phyloP scores from a whole-genome alignment of 2,797 vertebrate species.

The Muscicapa comitata region DNA sequence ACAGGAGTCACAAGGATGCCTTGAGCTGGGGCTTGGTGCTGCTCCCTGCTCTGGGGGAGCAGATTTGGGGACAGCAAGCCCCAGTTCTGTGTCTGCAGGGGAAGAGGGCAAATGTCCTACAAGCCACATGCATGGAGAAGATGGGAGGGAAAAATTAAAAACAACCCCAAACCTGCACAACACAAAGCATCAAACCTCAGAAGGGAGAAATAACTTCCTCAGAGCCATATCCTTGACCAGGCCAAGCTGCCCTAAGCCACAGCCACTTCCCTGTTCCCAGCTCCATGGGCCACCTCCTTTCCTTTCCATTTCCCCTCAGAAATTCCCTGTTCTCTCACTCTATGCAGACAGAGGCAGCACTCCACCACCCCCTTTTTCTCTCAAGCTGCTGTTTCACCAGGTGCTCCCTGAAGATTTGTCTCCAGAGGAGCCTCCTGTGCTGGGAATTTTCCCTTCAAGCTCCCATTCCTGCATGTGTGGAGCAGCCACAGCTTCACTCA shows the following conservation, averaged over 20 bases:
- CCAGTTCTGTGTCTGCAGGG: neutral
- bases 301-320: neutral
- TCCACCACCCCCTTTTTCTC: neutral
- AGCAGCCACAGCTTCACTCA: neutral
- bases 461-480: rapidly evolving
- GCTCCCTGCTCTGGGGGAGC: neutral
- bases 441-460: neutral
- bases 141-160: neutral
- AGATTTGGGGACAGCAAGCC: rapidly evolving
- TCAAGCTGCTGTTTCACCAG: rapidly evolving
- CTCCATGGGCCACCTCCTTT: rapidly evolving
- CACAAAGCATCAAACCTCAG: neutral
- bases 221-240: neutral
- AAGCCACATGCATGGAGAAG: rapidly evolving
- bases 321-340: neutral
- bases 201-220: neutral
- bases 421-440: neutral
- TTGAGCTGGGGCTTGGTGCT: neutral
- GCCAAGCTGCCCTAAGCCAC: neutral
- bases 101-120: neutral
- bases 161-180: rapidly evolving
- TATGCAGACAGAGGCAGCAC: neutral
- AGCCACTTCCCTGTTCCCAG: neutral
- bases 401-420: neutral
- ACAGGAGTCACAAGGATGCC: neutral